A percentile compares a stretch with the other conserved stretches of the same genome.
Evolutionary conservation across 1,140 invertebrate species (phyloP).

Genomic region (Hermetia illucens): DNA sequence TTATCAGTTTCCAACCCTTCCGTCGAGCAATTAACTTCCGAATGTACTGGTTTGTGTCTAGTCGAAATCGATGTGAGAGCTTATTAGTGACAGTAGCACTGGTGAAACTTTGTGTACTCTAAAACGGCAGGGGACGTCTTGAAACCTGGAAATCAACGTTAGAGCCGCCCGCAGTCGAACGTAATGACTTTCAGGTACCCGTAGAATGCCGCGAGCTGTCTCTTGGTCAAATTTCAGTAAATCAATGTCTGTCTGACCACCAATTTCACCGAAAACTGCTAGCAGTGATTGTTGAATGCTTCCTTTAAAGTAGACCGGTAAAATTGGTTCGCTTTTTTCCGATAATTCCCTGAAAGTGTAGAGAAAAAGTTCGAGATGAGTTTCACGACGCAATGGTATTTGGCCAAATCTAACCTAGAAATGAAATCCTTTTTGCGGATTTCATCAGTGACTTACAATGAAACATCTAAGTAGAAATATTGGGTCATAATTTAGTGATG

Average conservation of each 20-base stretch:
- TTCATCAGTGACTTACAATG: constrained; percentile 27
- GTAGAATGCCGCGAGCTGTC: constrained; percentile 35
- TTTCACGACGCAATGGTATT: constrained; percentile 1
- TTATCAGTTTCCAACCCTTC: no score
- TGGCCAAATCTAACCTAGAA: constrained; percentile 2
- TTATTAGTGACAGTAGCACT: constrained; percentile 24
- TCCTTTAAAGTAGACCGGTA: constrained; percentile 38
- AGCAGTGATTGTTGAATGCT: constrained; percentile 38
- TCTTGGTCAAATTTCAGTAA: constrained; percentile 39
- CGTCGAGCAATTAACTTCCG: no score
- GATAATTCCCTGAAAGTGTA: constrained; percentile 35
- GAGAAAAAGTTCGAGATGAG: neutral
- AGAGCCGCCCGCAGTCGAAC: constrained; percentile 41
- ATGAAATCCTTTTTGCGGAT: constrained; percentile 7
- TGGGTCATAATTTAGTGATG: constrained; percentile 22
- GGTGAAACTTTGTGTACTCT: constrained; percentile 37
- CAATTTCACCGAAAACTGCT: constrained; percentile 42
- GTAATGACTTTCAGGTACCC: constrained; percentile 38
- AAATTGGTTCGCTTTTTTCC: constrained; percentile 18
- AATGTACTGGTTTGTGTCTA: neutral
- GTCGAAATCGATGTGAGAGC: neutral
- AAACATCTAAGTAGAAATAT: constrained; percentile 28
- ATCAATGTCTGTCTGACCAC: constrained; percentile 36
- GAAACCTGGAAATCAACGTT: constrained; percentile 36
- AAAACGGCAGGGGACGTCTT: constrained; percentile 37